Evolutionary conservation across 1,140 invertebrate genomes (phyloP), one percentile per base, ranked within the genome.

Genomic region (Anastatus disparis): DNA sequence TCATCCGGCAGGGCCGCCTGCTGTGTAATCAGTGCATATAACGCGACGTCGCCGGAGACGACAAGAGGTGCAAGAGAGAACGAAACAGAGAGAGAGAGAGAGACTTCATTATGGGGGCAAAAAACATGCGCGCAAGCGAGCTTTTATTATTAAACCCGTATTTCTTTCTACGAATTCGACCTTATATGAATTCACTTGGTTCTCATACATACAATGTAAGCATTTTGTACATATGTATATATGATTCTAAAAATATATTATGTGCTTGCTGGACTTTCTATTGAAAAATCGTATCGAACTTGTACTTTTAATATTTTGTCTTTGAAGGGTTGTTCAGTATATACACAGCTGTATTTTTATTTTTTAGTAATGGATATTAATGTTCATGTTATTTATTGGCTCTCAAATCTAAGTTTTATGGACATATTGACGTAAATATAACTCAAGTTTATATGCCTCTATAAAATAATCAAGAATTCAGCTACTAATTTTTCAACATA

Each of bases 1-100:
- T 71, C 61, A 71, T 71, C 62, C 61, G 53, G 29, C 31, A 29
- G 35, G 27, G 27, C 6, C 53, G 64, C 53, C 48, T 44, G 68
- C 68, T 70, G 68, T 58, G 68, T 61, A 70, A 70, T 70, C 68
- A 70, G 68, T 58, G 68, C 68, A 64, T 40, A 56, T 58, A 56
- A 53, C 48, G 26, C 38, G 42, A 31, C 50, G 20, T 38, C 50
- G 13, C 27, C n/a, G 8, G 26, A 40, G 48, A 59, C 52, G 50
- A 56, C 24, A 26, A 40, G 58, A 70, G 22, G 38, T 50, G 29
- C 20, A 27, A 12, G 17, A 64, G 29, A 50, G 27, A 26, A 44
- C 20, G 22, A 26, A 29, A 27, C 3, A 24, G 20, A 29, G 17
- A 50, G 27, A 50, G 61, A 50, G 46, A 63, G 31, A 48, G 42